These are phyloP conservation scores for Anagrus nilaparvatae DNA, from an alignment of 1,140 invertebrate species.

Conservation along the genomic window DNA sequence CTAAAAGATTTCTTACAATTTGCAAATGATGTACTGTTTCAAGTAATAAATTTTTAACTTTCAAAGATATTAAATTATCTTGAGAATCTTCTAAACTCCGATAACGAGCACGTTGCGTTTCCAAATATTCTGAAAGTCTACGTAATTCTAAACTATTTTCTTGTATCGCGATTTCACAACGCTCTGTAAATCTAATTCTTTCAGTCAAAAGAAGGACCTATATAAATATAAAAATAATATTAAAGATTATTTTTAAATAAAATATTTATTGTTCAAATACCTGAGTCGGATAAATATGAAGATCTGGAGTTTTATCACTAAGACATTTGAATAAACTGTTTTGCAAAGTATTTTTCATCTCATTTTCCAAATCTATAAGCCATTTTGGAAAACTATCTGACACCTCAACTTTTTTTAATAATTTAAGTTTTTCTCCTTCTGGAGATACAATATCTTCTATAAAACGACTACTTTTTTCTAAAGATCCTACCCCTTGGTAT, in stretches of 20 bases:
- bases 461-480: conserved; percentile 54
- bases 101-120: conserved; percentile 31
- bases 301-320: conserved; percentile 26
- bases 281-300: conserved; percentile 35
- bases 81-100: conserved; percentile 32
- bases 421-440: conserved; percentile 73
- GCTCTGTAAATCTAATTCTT: conserved; percentile 35
- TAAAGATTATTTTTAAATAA: neutral
- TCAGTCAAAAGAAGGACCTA: conserved; percentile 33
- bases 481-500: conserved; percentile 79
- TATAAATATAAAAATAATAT: conserved; percentile 24
- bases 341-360: conserved; percentile 26
- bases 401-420: conserved; percentile 60
- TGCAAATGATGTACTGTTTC: conserved; percentile 87
- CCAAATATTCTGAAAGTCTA: conserved; percentile 33
- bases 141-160: conserved; percentile 24
- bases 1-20: conserved; percentile 69
- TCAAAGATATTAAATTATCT: conserved; percentile 43
- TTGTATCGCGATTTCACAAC: conserved; percentile 32
- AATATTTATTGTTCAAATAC: conserved; percentile 11
- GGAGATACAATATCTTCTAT: conserved; percentile 63
- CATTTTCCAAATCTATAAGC: conserved; percentile 33
- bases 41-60: conserved; percentile 64
- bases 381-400: conserved; percentile 31
- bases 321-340: conserved; percentile 33